Evolutionary conservation across 2,113 vertebrate genomes (phyloP).

Genomic region (Otus sunia): DNA sequence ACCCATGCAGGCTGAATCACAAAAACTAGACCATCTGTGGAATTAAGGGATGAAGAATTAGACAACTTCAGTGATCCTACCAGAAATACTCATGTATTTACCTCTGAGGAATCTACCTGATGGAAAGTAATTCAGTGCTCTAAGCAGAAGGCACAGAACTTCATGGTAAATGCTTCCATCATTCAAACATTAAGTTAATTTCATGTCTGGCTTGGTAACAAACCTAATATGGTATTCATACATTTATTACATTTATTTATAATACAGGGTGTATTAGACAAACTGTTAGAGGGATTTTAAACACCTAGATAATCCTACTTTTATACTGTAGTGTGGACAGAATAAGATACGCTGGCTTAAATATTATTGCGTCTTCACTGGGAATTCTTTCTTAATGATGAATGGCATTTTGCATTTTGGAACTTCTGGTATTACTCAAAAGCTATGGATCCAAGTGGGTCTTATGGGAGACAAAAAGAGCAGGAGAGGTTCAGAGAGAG

Average conservation of each 20-base stretch:
- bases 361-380: neutral
- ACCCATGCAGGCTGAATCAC: neutral
- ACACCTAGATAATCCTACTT: neutral
- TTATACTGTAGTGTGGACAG: neutral
- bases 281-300: neutral
- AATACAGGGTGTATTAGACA: neutral
- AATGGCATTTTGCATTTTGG: neutral
- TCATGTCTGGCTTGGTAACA: neutral
- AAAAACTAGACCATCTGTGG: neutral
- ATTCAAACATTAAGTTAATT: neutral
- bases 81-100: neutral
- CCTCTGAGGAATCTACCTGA: neutral
- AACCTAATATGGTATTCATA: neutral
- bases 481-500: neutral
- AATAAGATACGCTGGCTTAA: neutral
- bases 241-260: no score
- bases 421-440: neutral
- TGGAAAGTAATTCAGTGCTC: neutral
- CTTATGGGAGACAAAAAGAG: neutral
- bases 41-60: neutral
- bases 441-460: neutral
- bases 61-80: neutral
- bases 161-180: neutral
- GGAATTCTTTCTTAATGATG: neutral
- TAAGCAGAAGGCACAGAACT: neutral